Base-by-base conservation (phyloP, 1,140 invertebrate species). In the Tenebrio molitor region DNA sequence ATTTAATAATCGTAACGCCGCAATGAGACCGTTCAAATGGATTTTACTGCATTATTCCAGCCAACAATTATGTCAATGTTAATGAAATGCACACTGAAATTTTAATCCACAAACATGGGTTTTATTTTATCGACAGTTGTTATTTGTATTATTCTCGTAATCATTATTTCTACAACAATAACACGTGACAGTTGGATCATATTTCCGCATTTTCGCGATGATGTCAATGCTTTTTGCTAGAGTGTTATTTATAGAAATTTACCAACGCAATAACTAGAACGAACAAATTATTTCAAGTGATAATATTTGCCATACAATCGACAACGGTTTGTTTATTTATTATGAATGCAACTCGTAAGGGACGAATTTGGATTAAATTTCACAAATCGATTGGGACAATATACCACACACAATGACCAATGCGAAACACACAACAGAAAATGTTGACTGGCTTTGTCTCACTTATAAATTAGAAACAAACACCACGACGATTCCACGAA, bases 81-180 rank as follows among this genome's bases (percentile, higher is more conserved):
- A 4, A 10, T 53, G 6, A 10, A 21, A 53, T 53, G 50, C 7
- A 29, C 1, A 15, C 12, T 29, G 50, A 14, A 29, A 29, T 14
- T 29, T 58, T 58, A 58, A 29, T 58, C n/a, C 19, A 58, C 29
- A 25, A 29, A 58, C 50, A 58, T 58, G 50, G 15, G n/a, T 58
- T 58, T 58, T 58, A 58, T 58, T 58, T 58, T 58, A 58, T 58
- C 21, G 8, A 16, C 2, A 12, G n/a, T 29, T 53, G 19, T 53
- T 50, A 19, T 2, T 29, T 29, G 50, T 14, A 15, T 29, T 33
- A 29, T 58, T 58, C n/a, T 58, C 10, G 29, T 46, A 46, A 46
- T 19, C 19, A 23, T 58, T 44, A 50, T 15, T 6, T 44, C 19
- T 21, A 23, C 46, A 53, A 53, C 21, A 53, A 23, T 58, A 39